Evolutionary conservation across 1,140 invertebrate species (phyloP), one percentile per base, ranked within the genome.

Genomic region (Gyrodactylus salaris): DNA sequence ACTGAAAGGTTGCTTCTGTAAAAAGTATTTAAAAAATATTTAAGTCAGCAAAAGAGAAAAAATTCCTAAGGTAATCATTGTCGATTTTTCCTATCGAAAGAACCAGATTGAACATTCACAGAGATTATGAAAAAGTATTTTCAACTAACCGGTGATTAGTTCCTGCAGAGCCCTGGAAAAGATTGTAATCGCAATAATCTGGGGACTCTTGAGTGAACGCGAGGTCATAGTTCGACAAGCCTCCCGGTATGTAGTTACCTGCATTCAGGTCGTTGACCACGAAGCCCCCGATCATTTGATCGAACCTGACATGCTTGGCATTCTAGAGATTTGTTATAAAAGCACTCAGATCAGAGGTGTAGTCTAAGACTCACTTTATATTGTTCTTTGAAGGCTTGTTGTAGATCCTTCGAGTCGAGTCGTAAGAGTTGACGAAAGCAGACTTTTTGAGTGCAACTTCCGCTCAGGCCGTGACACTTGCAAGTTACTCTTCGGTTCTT

Each of bases 391-490:
- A 71, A 24, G 1, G 1, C 26, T 71, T 71, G 20, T n/a, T 24
- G 25, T 1, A 71, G 24, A 20, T 24, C n/a, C 1, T 25, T 20
- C 20, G 25, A 23, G 26, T 71, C 70, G 1, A 71, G n/a, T 24
- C 70, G 70, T 25, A 21, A 2, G 25, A 71, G 70, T 25, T 71
- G 70, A 1, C 70, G 20, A 25, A 25, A 71, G 26, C 70, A 71
- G 1, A 71, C 25, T 71, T 71, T 71, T 25, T 71, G 20, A 25
- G 25, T 25, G 26, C 70, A 71, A 25, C 70, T 71, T 71, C 70
- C 70, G 26, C 70, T 71, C 20, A 71, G 19, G 20, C 70, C 70
- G 25, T 71, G 70, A 25, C 70, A 71, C 26, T 71, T 71, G 23
- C 70, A 71, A 20, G 21, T 71, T 2, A 25, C 7, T 25, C 25